Evolutionary conservation across 1,140 invertebrate species (phyloP), one percentile per base, ranked within the genome.

Genomic region (Halictus rubicundus): DNA sequence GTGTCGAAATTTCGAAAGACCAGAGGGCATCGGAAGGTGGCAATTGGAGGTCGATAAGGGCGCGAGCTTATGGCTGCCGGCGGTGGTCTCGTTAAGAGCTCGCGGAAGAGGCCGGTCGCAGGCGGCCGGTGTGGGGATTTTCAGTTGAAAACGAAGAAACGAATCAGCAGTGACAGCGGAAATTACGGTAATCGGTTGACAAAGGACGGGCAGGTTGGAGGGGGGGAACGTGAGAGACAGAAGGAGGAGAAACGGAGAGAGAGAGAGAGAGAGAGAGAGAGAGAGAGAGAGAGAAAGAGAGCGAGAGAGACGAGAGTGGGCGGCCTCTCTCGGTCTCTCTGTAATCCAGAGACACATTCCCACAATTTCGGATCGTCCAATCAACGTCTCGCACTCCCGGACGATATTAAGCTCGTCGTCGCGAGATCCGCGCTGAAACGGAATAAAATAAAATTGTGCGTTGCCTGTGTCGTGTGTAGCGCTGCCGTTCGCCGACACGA

Each of bases 371-470:
- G 78, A 84, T 87, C 75, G 85, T 71, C 85, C 85, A 86, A 86
- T 86, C 85, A 82, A 87, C 85, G 85, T 70, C 70, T 82, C 52
- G 78, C 78, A 78, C 70, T 75, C 37, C 74, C 85, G 84, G 69
- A 86, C 73, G 84, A 83, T 83, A 81, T 86, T 83, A 86, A 83
- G 69, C 73, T 68, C 74, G 16, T 16, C 49, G 78, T 83, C 84
- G 81, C 82, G 81, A 61, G 84, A 87, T 87, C 85, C 57, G 54
- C 76, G 63, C 68, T 81, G 78, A 86, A 88, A 85, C 77, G 84
- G 84, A 88, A 87, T 88, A 85, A 88, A 88, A 87, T 88, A 83
- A 88, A 88, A 88, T 78, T 87, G 73, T 88, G 80, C 71, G 73
- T 88, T 81, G 70, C 73, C 60, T 64, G 64, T 66, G 54, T 57